These are phyloP conservation scores for Stenotaenia linearis DNA, from an alignment of 2,888 invertebrate genomes.

Conservation along the genomic window DNA sequence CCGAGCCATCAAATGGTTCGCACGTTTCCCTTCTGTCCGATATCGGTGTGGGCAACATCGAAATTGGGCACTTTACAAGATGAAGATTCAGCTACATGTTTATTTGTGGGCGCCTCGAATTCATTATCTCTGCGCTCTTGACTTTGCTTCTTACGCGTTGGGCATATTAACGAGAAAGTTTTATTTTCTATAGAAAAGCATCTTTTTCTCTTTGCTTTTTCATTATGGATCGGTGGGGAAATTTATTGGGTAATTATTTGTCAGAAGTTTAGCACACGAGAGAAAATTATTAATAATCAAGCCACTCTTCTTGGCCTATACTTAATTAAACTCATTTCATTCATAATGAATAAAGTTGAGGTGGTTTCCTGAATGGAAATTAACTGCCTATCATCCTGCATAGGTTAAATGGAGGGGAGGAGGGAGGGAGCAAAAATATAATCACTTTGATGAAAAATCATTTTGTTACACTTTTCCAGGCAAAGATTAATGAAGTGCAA, in stretches of 20 bases:
- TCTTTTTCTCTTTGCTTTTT: background rate
- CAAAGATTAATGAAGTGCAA: background rate
- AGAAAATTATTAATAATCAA: slow-evolving; percentile 15
- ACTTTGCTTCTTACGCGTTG: too few species aligned
- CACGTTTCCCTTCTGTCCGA: background rate
- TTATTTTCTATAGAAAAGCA: background rate
- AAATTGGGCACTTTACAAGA: background rate
- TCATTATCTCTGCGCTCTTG: background rate
- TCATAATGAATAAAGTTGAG: slow-evolving; percentile 15
- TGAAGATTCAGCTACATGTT: background rate
- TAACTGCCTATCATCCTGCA: slow-evolving; percentile 13
- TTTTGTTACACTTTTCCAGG: background rate
- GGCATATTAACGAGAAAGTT: background rate
- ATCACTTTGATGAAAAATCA: slow-evolving; percentile 10
- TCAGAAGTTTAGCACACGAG: slow-evolving; percentile 15
- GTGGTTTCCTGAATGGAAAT: slow-evolving; percentile 14
- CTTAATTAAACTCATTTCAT: slow-evolving; percentile 19
- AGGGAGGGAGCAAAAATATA: slow-evolving; percentile 14
- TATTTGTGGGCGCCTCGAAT: background rate
- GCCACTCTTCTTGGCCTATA: slow-evolving; percentile 6
- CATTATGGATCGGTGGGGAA: background rate
- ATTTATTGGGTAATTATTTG: slow-evolving; percentile 15
- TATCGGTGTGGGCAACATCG: background rate
- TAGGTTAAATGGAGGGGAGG: background rate
- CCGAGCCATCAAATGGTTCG: background rate